Percentiles rank a stretch among this genome's conserved stretches.
Conservation (phyloP, 2,888 invertebrate species). For the Meta bourneti region DNA sequence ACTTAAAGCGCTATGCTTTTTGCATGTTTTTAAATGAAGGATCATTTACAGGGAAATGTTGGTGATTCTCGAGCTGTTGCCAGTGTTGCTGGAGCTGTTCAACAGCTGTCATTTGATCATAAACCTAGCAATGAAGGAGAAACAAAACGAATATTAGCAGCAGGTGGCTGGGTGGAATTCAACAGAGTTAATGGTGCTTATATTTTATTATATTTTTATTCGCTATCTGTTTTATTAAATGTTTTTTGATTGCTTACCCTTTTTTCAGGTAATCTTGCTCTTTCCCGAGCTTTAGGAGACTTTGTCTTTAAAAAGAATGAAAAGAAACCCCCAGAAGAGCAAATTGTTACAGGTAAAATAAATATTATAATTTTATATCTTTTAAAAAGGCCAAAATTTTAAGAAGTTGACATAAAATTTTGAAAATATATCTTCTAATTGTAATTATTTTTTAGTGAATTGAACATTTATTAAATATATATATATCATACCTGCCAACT, state of each 20-base stretch:
- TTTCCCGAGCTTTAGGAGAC: slow-evolving; percentile 97
- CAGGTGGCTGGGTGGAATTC: slow-evolving; percentile 98
- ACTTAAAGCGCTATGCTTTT: background rate
- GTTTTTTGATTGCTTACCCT: background rate
- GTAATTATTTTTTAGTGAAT: no score
- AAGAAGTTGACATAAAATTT: no score
- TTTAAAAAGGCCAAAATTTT: no score
- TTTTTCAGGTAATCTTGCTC: slow-evolving; percentile 87
- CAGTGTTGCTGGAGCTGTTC: slow-evolving; percentile 89
- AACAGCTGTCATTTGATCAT: slow-evolving; percentile 93
- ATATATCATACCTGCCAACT: no score
- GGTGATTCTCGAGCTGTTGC: slow-evolving; percentile 98
- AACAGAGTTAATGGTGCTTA: slow-evolving; percentile 95
- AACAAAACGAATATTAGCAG: slow-evolving; percentile 91
- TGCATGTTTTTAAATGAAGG: background rate
- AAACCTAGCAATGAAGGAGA: slow-evolving; percentile 96
- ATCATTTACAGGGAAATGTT: slow-evolving; percentile 88
- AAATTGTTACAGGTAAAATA: slow-evolving; percentile 94
- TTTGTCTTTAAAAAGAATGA: slow-evolving; percentile 97
- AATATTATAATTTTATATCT: background rate
- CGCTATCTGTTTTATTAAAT: background rate
- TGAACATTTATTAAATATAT: no score
- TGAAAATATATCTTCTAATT: no score
- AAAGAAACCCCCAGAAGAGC: slow-evolving; percentile 91
- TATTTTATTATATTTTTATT: background rate